Base-by-base conservation (phyloP, 37 sponge, comb jelly and placozoan genomes). In the Cliona cf. orientalis region DNA sequence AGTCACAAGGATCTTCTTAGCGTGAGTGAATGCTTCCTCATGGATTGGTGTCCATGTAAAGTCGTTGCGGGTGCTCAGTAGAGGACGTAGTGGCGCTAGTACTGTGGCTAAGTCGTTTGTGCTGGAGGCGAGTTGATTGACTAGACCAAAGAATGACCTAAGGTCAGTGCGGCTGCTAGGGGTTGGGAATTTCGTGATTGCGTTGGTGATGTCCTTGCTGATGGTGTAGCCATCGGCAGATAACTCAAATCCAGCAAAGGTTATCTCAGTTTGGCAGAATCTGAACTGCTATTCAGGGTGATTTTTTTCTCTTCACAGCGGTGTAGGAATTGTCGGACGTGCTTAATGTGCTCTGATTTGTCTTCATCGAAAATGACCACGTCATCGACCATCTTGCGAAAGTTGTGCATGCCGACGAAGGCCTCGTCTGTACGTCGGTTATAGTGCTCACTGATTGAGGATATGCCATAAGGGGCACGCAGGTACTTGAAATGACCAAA, bases 391-490 rank as follows among this genome's bases (percentile, higher is more conserved):
- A 78, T 42, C 3, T 60, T 33, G 23, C 65, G 73, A 31, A 42
- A 71, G n/a, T 59, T 40, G 5, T 59, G 7, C 34, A 86, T 12
- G 11, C 79, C 79, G 22, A 55, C 46, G 36, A 86, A 71, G 22
- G 79, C 72, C 60, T 86, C 79, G 61, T 77, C 86, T 79, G 78
- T 78, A 1, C 79, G 23, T 9, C 72, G 46, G 58, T 84, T 69
- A 45, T 84, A 84, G 45, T 84, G 85, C 36, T 84, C 85, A 6
- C 66, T 74, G 26, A 84, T 84, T 44, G 85, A 84, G 5, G 70
- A 84, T 23, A 84, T 84, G 28, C 71, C 77, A 57, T 76, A 76
- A 19, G 85, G 85, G 36, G 76, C 84, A 26, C 75, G 66, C 32
- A 84, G 69, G 44, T 76, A 76, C 59, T 76, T 84, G 61, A 69